Evolutionary conservation across 2,888 invertebrate genomes (phyloP).

Genomic region (Drosophila borealis): DNA sequence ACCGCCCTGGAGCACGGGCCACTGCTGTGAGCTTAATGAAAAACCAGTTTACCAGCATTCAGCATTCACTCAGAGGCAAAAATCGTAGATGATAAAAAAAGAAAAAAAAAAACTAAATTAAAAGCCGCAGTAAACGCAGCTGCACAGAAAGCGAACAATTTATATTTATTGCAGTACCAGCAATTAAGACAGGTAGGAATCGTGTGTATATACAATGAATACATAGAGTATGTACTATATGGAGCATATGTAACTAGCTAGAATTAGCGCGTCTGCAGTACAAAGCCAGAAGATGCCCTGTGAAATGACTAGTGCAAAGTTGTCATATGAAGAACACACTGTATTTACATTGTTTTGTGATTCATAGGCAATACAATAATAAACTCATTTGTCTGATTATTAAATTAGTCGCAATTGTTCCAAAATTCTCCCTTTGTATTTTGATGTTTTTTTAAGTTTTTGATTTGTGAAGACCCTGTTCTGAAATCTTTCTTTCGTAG

Average conservation of each 20-base stretch:
- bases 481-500: too few species aligned
- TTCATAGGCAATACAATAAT: too few species aligned
- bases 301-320: background rate
- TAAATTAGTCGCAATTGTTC: too few species aligned
- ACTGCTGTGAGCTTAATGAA: slow-evolving; percentile 66
- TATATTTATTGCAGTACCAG: slow-evolving; percentile 43
- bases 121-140: slow-evolving; percentile 36
- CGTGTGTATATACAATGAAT: slow-evolving; percentile 11
- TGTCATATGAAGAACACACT: too few species aligned
- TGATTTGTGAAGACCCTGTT: too few species aligned
- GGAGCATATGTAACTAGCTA: slow-evolving; percentile 4
- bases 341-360: background rate
- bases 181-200: slow-evolving; percentile 21
- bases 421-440: too few species aligned
- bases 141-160: slow-evolving; percentile 49
- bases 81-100: slow-evolving; percentile 56
- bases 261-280: background rate
- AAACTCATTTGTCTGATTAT: too few species aligned
- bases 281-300: background rate
- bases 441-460: too few species aligned
- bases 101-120: slow-evolving; percentile 21
- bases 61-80: slow-evolving; percentile 60
- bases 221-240: slow-evolving; percentile 6
- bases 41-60: slow-evolving; percentile 65
- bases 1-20: slow-evolving; percentile 23